Conservation (phyloP, 1,140 invertebrate genomes). For the Drosophila serrata region DNA sequence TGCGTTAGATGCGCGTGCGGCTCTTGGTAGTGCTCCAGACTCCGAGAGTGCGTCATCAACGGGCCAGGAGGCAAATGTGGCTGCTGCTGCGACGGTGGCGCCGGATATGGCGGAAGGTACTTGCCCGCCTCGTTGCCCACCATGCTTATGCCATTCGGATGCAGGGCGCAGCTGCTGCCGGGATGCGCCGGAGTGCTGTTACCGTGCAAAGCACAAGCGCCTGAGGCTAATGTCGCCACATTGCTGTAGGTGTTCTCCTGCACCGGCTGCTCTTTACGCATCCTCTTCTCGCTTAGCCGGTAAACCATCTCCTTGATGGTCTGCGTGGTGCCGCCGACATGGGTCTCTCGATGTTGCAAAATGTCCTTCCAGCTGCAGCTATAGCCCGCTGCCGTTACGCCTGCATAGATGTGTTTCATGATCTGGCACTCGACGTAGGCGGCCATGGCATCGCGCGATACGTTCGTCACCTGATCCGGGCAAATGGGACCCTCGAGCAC, state of each 20-base stretch:
- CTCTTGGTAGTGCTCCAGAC: conserved; percentile 84
- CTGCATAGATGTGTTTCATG: conserved; percentile 87
- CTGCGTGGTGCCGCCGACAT: conserved; percentile 86
- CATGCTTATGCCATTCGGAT: conserved; percentile 55
- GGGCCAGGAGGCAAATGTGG: conserved; percentile 28
- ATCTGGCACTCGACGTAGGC: conserved; percentile 95
- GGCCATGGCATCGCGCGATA: conserved; percentile 93
- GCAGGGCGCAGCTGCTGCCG: conserved; percentile 50
- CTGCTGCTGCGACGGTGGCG: conserved; percentile 36
- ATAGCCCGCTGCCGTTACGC: conserved; percentile 56
- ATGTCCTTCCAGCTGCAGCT: conserved; percentile 89
- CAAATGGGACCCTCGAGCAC: conserved; percentile 91
- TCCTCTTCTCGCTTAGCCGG: conserved; percentile 59
- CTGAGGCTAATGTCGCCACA: conserved; percentile 40
- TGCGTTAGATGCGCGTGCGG: conserved; percentile 70
- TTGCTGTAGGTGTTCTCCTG: conserved; percentile 76
- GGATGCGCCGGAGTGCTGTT: conserved; percentile 16
- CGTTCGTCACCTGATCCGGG: conserved; percentile 91
- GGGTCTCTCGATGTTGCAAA: conserved; percentile 88
- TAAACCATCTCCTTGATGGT: conserved; percentile 72
- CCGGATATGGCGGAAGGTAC: conserved; percentile 56
- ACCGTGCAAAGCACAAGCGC: conserved; percentile 51
- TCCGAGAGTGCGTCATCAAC: conserved; percentile 81
- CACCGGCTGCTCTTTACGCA: conserved; percentile 62
- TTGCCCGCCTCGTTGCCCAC: conserved; percentile 48